These are phyloP conservation scores for Tetranychus piercei DNA, from an alignment of 2,888 invertebrate species.

Conservation along the genomic window DNA sequence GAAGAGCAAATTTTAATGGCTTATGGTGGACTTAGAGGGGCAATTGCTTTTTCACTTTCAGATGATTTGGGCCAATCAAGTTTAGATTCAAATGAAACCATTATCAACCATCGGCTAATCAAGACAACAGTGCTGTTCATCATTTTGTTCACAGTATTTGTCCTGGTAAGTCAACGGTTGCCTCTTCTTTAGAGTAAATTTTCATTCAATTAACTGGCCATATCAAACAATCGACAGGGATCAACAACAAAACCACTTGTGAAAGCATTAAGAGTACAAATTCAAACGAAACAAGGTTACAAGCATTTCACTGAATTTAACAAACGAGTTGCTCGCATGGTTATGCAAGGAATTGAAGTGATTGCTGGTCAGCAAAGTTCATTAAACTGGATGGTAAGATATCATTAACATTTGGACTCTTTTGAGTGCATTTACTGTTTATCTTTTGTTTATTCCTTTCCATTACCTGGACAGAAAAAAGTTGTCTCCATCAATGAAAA, in stretches of 20 bases:
- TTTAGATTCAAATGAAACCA: constrained; percentile 30
- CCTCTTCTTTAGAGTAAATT: neutral
- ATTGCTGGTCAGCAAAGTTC: neutral
- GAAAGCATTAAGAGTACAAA: neutral
- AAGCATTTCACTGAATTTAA: neutral
- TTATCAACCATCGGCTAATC: constrained; percentile 28
- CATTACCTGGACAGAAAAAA: neutral
- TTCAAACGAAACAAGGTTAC: neutral
- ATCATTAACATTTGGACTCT: neutral
- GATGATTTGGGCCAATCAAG: constrained; percentile 23
- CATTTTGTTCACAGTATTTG: constrained; percentile 35
- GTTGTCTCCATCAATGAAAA: neutral
- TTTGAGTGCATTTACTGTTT: too few relatives aligned
- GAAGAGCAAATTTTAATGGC: constrained; percentile 26
- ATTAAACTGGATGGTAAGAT: neutral
- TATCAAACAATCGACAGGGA: neutral
- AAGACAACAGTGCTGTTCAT: constrained; percentile 35
- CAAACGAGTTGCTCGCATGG: too few relatives aligned
- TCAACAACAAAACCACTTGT: constrained; percentile 12
- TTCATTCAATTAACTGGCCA: neutral
- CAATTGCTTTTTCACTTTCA: constrained; percentile 39
- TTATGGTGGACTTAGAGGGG: constrained; percentile 41
- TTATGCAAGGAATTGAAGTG: constrained; percentile 9
- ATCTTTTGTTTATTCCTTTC: too few relatives aligned
- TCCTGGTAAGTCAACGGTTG: constrained; percentile 24